Evolutionary conservation across 1,140 invertebrate species (phyloP).

Genomic region (Chionoecetes opilio): DNA sequence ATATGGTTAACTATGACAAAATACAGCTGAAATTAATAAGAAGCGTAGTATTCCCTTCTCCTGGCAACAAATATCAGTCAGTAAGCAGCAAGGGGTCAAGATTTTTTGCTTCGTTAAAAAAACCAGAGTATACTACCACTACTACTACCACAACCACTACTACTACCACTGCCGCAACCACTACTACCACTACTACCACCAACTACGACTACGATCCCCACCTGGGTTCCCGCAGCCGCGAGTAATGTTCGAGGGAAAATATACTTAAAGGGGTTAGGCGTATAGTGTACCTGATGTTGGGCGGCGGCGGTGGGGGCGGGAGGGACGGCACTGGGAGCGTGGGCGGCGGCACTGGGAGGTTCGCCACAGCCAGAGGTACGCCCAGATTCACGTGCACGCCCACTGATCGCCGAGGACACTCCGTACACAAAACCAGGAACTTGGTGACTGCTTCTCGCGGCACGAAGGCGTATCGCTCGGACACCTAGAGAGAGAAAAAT

Average conservation of each 20-base stretch:
- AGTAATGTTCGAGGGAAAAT: background rate
- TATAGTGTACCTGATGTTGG: conserved; percentile 32
- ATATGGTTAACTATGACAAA: no score
- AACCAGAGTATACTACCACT: no score
- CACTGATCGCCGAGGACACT: conserved; percentile 89
- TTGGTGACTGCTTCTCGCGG: conserved; percentile 97
- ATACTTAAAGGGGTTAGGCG: background rate
- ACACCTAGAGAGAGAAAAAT: no score
- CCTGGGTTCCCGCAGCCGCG: background rate
- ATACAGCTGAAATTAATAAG: no score
- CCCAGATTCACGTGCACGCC: conserved; percentile 74
- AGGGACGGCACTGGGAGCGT: conserved; percentile 44
- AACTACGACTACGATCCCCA: background rate
- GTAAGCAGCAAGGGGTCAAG: no score
- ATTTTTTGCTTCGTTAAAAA: no score
- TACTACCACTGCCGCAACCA: no score
- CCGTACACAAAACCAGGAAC: conserved; percentile 96
- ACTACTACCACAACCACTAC: no score
- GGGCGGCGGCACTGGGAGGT: conserved; percentile 66
- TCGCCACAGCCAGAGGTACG: conserved; percentile 65
- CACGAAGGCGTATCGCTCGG: conserved; percentile 97
- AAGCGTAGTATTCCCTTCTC: no score
- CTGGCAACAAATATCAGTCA: no score
- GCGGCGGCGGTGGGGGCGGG: conserved; percentile 64
- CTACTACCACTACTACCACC: no score